Base-by-base conservation (phyloP, 2,797 vertebrate genomes). In the Amazonetta brasiliensis region DNA sequence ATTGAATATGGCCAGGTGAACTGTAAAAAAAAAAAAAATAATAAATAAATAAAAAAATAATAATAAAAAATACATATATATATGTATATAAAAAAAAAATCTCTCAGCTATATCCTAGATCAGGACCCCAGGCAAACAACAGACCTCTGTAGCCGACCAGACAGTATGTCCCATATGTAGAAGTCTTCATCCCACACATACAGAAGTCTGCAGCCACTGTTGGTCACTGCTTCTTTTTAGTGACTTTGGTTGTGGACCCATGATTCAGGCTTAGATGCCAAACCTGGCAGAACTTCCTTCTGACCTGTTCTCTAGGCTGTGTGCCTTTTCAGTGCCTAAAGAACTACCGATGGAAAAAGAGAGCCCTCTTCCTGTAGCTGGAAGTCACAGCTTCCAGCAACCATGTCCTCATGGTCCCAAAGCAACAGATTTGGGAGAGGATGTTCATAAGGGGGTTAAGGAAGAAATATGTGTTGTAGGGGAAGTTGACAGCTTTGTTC, bases 21-120 rank as follows among this genome's bases (percentile, higher is more conserved):
- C 48, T 0, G 0, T 52, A 43, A 18, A 43, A 43, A 39, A 41
- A 15, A 41, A 41, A 6, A 15, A 14, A 39, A n/a, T n/a, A n/a
- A n/a, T n/a, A n/a, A n/a, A n/a, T n/a, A n/a, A n/a, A n/a, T n/a
- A n/a, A n/a, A n/a, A n/a, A n/a, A n/a, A n/a, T n/a, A n/a, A n/a
- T n/a, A n/a, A n/a, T n/a, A n/a, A n/a, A n/a, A n/a, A n/a, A n/a
- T n/a, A n/a, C n/a, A n/a, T 18, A 43, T 18, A 43, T 43, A 43
- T 19, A 43, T 3, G 19, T 43, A 43, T 43, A 15, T 41, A 15
- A 6, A 41, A 39, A 37, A 52, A 17, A 78, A 48, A 6, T 75
- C 54, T 58, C 14, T 64, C 33, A 68, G 35, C 35, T 44, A 3
- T 12, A 2, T 66, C 30, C 3, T 12, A 18, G 12, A 1, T 72